Percentiles rank a stretch among this genome's conserved stretches.
phyloP scores from a whole-genome alignment of 2,888 invertebrate species.

The Aporophyla nigra region DNA sequence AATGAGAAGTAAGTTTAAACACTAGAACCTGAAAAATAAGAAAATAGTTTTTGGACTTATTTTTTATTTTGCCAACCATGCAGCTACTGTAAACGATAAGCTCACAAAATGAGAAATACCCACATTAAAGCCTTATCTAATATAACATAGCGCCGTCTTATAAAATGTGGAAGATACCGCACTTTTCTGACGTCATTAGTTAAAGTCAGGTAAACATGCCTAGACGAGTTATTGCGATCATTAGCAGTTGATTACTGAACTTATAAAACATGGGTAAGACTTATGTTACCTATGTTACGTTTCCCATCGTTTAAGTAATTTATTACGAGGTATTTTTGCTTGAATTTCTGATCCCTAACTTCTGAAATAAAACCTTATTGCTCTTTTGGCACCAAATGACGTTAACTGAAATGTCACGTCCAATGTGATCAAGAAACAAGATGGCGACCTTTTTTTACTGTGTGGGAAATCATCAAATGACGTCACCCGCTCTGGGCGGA shows the following conservation, averaged over 20 bases:
- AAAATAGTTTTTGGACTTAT: too few relatives aligned
- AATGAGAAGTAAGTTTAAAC: too few relatives aligned
- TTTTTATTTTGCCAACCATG: not conserved
- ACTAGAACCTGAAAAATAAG: too few relatives aligned
- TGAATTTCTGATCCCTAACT: not conserved
- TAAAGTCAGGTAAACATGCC: constrained; percentile 37
- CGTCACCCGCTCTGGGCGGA: too few relatives aligned
- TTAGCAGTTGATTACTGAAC: constrained; percentile 30
- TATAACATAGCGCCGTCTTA: constrained; percentile 36
- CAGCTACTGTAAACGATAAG: constrained; percentile 9
- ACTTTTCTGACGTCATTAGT: constrained; percentile 39
- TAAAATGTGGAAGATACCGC: constrained; percentile 36
- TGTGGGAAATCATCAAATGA: too few relatives aligned
- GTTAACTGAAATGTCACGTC: not conserved
- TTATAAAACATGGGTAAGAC: constrained; percentile 37
- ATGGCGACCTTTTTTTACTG: not conserved
- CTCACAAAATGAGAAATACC: constrained; percentile 23
- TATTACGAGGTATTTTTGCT: constrained; percentile 16
- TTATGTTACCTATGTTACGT: constrained; percentile 21
- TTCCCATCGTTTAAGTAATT: constrained; percentile 42
- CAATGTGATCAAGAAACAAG: not conserved
- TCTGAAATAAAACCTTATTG: not conserved
- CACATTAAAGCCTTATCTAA: constrained; percentile 50
- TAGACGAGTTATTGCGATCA: constrained; percentile 33
- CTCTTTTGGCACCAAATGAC: not conserved